A percentile compares a stretch with the other conserved stretches of the same genome.
Evolutionary conservation across 2,888 invertebrate species (phyloP).

Genomic region (Luffia ferchaultella): DNA sequence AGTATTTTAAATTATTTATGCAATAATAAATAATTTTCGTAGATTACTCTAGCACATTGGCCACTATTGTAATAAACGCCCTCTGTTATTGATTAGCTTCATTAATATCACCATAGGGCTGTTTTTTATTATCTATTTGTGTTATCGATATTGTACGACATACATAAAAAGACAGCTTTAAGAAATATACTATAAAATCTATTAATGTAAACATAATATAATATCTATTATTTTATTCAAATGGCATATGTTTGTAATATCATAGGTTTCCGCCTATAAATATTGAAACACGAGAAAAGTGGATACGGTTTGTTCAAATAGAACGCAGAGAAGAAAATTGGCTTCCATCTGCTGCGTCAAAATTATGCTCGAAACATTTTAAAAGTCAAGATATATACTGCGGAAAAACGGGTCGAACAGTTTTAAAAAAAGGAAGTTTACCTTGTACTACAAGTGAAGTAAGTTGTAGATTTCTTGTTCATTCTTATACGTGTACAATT

Average conservation of each 20-base stretch:
- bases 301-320: not conserved
- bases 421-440: not conserved
- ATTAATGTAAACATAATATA: not conserved
- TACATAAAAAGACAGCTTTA: not conserved
- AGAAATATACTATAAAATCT: not conserved
- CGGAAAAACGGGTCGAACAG: not conserved
- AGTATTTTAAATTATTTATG: not conserved
- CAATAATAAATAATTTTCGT: not conserved
- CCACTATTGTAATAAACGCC: not conserved
- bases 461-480: not conserved
- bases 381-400: not conserved
- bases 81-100: no score
- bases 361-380: constrained; percentile 4
- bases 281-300: not conserved
- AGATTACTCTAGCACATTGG: not conserved
- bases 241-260: not conserved
- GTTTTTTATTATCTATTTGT: no score
- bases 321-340: not conserved
- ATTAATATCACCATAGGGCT: no score
- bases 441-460: not conserved
- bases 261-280: not conserved
- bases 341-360: not conserved
- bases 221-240: not conserved
- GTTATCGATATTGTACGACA: not conserved
- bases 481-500: not conserved